phyloP scores from a whole-genome alignment of 2,888 invertebrate species.

The Melanophora roralis region DNA sequence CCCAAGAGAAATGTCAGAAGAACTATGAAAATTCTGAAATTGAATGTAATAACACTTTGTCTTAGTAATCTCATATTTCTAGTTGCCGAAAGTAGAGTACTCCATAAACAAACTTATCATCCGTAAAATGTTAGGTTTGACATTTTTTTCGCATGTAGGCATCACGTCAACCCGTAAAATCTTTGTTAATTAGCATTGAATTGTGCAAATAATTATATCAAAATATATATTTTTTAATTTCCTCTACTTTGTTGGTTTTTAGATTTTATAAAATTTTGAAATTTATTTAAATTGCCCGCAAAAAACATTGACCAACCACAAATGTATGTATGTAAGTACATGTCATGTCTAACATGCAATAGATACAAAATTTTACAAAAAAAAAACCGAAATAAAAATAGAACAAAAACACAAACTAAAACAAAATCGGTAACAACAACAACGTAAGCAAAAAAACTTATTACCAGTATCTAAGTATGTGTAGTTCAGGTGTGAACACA shows the following conservation, averaged over 20 bases:
- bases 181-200: conserved; percentile 35
- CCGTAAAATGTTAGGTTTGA: conserved; percentile 4
- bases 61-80: too few species aligned
- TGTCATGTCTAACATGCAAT: conserved; percentile 59
- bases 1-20: too few species aligned
- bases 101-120: not conserved
- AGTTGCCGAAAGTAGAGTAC: not conserved
- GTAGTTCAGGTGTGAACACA: not conserved
- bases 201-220: not conserved
- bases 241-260: not conserved
- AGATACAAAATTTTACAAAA: conserved; percentile 25
- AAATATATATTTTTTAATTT: conserved; percentile 3
- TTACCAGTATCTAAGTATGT: conserved; percentile 35
- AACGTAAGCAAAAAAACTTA: conserved; percentile 29
- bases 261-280: conserved; percentile 40
- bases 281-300: conserved; percentile 51
- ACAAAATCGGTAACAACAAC: conserved; percentile 19
- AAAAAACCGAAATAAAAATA: too few species aligned
- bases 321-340: too few species aligned
- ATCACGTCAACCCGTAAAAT: conserved; percentile 18
- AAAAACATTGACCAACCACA: conserved; percentile 57
- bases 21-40: too few species aligned
- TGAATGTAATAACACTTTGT: too few species aligned
- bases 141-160: conserved; percentile 19
- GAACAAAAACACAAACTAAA: conserved; percentile 33